Evolutionary conservation across 2,113 vertebrate species (phyloP).

Genomic region (Gnathonemus echidnorhynchus): DNA sequence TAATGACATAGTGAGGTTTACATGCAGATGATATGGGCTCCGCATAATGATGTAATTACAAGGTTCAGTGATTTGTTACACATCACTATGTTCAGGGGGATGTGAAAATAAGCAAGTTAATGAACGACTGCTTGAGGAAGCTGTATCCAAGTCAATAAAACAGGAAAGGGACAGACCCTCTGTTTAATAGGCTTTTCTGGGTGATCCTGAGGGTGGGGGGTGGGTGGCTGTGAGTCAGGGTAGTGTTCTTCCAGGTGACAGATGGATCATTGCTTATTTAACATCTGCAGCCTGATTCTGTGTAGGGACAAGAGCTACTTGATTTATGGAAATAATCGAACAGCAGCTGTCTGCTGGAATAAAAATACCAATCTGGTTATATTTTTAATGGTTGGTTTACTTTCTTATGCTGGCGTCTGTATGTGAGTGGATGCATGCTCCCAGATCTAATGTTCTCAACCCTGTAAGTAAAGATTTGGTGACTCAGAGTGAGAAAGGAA

Average conservation of each 20-base stretch:
- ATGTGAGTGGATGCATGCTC: slow-evolving; percentile 3
- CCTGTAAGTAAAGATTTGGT: slow-evolving; percentile 60
- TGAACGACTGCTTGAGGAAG: slow-evolving; percentile 86
- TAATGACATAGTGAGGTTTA: slow-evolving; percentile 72
- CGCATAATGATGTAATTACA: slow-evolving; percentile 80
- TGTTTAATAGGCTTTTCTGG: slow-evolving; percentile 81
- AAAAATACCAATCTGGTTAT: slow-evolving; percentile 30
- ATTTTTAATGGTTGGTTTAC: not conserved
- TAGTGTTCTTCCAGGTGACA: slow-evolving; percentile 92
- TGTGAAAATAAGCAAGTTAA: slow-evolving; percentile 47
- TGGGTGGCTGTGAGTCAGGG: slow-evolving; percentile 46
- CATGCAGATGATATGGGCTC: slow-evolving; percentile 70
- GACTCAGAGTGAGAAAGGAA: slow-evolving; percentile 74
- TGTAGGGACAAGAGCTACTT: slow-evolving; percentile 68
- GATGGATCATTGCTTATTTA: slow-evolving; percentile 91
- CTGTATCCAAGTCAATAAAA: slow-evolving; percentile 80
- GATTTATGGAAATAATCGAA: slow-evolving; percentile 85
- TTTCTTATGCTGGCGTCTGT: not conserved
- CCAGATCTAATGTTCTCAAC: slow-evolving; percentile 59
- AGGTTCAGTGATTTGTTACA: slow-evolving; percentile 75
- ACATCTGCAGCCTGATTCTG: slow-evolving; percentile 58
- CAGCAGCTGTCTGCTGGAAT: slow-evolving; percentile 77
- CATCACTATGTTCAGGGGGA: slow-evolving; percentile 82
- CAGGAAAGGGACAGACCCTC: slow-evolving; percentile 51
- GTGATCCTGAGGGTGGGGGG: slow-evolving; percentile 20